A percentile compares a stretch with the other conserved stretches of the same genome.
phyloP scores from a whole-genome alignment of 2,888 invertebrate genomes.

The Nephrotoma flavescens region DNA sequence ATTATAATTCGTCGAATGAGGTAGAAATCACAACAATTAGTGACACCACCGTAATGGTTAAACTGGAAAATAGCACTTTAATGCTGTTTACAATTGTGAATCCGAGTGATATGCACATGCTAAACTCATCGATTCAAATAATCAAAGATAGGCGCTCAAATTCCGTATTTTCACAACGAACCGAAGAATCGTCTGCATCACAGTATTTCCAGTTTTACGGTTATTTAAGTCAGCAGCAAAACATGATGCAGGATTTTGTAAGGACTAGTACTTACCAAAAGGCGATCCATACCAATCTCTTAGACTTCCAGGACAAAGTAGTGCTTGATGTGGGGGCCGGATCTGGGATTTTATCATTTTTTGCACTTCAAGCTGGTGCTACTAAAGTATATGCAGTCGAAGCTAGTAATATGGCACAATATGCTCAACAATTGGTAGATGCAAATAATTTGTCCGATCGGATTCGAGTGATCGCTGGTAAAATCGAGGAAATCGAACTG shows the following conservation, averaged over 20 bases:
- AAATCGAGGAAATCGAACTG: slow-evolving; percentile 94
- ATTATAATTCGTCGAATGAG: background rate
- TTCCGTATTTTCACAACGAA: slow-evolving; percentile 88
- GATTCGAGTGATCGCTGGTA: slow-evolving; percentile 88
- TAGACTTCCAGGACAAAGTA: slow-evolving; percentile 83
- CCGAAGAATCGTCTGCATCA: slow-evolving; percentile 94
- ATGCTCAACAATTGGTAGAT: slow-evolving; percentile 79
- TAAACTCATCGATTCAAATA: background rate
- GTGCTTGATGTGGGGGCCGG: slow-evolving; percentile 97
- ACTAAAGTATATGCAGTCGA: slow-evolving; percentile 97
- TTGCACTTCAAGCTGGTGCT: slow-evolving; percentile 95
- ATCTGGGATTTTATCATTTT: slow-evolving; percentile 95
- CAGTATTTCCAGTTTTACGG: slow-evolving; percentile 99
- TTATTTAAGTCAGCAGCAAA: slow-evolving; percentile 97
- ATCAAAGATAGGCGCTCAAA: slow-evolving; percentile 28
- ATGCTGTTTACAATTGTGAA: background rate
- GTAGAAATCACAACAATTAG: slow-evolving; percentile 23
- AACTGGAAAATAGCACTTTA: background rate
- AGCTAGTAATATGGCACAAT: slow-evolving; percentile 96
- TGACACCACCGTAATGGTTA: slow-evolving; percentile 10
- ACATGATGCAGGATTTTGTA: slow-evolving; percentile 99
- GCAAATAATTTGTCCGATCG: slow-evolving; percentile 79
- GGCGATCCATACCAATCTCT: slow-evolving; percentile 84
- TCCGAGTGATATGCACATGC: slow-evolving; percentile 20
- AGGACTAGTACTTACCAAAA: slow-evolving; percentile 96